Percentiles rank a stretch among this genome's conserved stretches.
Conservation (phyloP, 2,888 invertebrate species). For the Xanthostigma xanthostigma region DNA sequence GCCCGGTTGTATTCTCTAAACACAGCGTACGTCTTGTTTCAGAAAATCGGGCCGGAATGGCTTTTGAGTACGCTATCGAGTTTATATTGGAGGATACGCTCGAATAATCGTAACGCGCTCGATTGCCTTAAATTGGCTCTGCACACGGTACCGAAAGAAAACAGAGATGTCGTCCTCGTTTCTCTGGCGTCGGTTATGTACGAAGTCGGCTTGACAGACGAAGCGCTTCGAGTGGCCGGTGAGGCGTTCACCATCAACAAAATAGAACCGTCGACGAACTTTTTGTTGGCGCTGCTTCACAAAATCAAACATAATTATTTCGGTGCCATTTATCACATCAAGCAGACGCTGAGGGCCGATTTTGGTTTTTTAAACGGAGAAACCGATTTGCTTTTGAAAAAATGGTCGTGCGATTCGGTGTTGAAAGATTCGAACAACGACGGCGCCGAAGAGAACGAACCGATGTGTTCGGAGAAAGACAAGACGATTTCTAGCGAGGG, state of each 20-base stretch:
- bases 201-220: conserved; percentile 47
- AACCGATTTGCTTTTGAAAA: conserved; percentile 33
- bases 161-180: conserved; percentile 49
- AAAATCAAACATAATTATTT: conserved; percentile 44
- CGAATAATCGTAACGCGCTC: conserved; percentile 49
- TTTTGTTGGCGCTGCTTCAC: conserved; percentile 47
- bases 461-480: conserved; percentile 20
- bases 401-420: conserved; percentile 34
- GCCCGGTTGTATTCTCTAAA: too few species aligned
- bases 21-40: conserved; percentile 18
- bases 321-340: conserved; percentile 44
- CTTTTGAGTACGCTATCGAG: conserved; percentile 55
- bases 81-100: conserved; percentile 61
- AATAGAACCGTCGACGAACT: conserved; percentile 58
- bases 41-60: conserved; percentile 64
- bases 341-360: conserved; percentile 41
- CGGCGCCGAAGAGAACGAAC: background rate
- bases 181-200: conserved; percentile 55
- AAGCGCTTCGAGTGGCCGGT: conserved; percentile 42
- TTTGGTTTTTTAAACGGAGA: conserved; percentile 32
- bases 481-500: conserved; percentile 20
- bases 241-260: conserved; percentile 45
- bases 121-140: conserved; percentile 53
- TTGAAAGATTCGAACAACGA: background rate
- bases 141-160: conserved; percentile 37